Base-by-base conservation (phyloP, 2,797 vertebrate genomes). In the Sylvilagus floridanus region DNA sequence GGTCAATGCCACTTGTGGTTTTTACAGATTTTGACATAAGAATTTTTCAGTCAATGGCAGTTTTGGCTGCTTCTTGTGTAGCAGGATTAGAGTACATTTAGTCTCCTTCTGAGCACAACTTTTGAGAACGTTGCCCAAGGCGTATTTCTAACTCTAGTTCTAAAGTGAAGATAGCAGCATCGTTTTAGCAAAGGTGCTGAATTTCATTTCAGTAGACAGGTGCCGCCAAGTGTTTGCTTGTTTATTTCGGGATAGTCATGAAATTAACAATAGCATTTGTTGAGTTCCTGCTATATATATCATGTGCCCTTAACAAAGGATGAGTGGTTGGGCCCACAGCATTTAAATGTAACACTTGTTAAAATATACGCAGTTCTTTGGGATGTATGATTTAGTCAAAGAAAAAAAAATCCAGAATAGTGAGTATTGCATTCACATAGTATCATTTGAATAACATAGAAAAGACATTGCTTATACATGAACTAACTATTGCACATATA, bases 181-280 rank as follows among this genome's bases (percentile, higher is more conserved):
- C 84, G 35, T n/a, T 79, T 47, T 83, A 10, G 6, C 16, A 13
- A 12, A 30, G 63, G 65, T 47, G 19, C 37, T 75, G 57, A 94
- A 68, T 85, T 92, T 93, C 91, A 90, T 93, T 83, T 94, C 35
- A n/a, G 73, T 69, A 94, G 92, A 86, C 60, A 85, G 60, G 79
- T 57, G 82, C 22, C 13, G 21, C 52, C 16, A 54, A 79, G 72
- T 0, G 2, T 22, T 1, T 3, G 52, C 22, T 42, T 82, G 47
- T 92, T 93, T 81, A 69, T 93, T 93, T 52, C 11, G n/a, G 54
- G 76, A 90, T 35, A 66, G 35, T 35, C 54, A 84, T 75, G 35
- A 79, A 35, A 78, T 7, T 17, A 26, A 24, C 30, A 84, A 57
- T 4, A 81, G 10, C 54, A 79, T 82, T 84, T 88, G 52, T 8